Evolutionary conservation across 2,888 invertebrate genomes (phyloP).

Genomic region (Nowickia ferox): DNA sequence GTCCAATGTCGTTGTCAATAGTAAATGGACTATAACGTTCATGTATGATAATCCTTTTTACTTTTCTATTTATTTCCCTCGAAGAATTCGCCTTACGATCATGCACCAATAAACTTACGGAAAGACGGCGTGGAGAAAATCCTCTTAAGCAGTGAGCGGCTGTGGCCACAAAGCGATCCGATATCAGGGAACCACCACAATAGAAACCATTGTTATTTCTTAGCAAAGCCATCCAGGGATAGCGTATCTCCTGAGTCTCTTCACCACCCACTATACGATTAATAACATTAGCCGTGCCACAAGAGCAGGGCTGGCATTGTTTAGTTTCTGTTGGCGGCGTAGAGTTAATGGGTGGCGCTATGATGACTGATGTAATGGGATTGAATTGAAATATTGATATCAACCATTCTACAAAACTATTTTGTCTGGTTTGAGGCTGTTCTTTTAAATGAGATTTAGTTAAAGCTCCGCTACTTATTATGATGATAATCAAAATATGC

Average conservation of each 20-base stretch:
- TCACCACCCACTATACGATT: constrained; percentile 91
- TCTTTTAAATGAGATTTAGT: not conserved
- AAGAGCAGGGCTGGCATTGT: constrained; percentile 82
- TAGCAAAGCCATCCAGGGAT: constrained; percentile 89
- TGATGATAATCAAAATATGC: not conserved
- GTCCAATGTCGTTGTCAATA: constrained; percentile 93
- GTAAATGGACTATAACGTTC: constrained; percentile 87
- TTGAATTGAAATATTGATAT: constrained; percentile 76
- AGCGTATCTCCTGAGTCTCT: constrained; percentile 88
- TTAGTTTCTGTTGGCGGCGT: constrained; percentile 72
- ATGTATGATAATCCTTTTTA: constrained; percentile 84
- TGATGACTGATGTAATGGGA: constrained; percentile 26
- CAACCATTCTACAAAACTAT: constrained; percentile 78
- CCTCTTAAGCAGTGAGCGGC: constrained; percentile 90
- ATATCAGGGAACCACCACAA: constrained; percentile 90
- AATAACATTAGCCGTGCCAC: constrained; percentile 87
- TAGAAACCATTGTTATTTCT: constrained; percentile 85
- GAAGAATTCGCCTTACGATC: constrained; percentile 46
- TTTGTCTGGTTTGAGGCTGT: constrained; percentile 73
- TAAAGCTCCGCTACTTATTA: not conserved
- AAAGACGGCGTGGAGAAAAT: constrained; percentile 84
- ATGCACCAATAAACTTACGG: constrained; percentile 87
- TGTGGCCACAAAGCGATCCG: constrained; percentile 89
- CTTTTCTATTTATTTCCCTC: constrained; percentile 24
- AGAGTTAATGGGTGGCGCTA: not conserved